Conservation (phyloP, 2,888 invertebrate genomes). For the Silvanus unidentatus region DNA sequence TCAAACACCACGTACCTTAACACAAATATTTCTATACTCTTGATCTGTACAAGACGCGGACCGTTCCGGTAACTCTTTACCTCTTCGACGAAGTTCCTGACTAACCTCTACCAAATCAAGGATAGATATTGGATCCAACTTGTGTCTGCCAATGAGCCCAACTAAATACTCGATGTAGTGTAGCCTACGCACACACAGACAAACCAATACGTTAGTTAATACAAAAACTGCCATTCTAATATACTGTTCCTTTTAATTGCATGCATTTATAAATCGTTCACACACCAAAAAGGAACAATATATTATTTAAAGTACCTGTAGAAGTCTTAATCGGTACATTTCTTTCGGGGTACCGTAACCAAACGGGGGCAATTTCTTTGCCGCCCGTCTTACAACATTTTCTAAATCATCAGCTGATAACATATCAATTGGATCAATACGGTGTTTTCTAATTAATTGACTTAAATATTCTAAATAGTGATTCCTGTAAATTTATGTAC, state of each 20-base stretch:
- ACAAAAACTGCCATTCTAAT: slow-evolving; percentile 6
- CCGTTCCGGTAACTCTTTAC: slow-evolving; percentile 76
- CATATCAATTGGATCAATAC: slow-evolving; percentile 71
- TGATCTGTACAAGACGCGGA: slow-evolving; percentile 77
- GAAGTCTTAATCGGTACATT: slow-evolving; percentile 57
- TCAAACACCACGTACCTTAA: slow-evolving; percentile 61
- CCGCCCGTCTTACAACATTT: slow-evolving; percentile 70
- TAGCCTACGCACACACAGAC: slow-evolving; percentile 57
- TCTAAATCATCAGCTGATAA: slow-evolving; percentile 77
- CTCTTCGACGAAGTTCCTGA: slow-evolving; percentile 80
- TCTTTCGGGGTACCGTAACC: slow-evolving; percentile 68
- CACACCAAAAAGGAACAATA: slow-evolving; percentile 10
- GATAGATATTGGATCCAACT: slow-evolving; percentile 83
- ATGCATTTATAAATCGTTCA: neutral
- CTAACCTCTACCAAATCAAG: slow-evolving; percentile 82
- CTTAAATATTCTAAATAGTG: slow-evolving; percentile 90
- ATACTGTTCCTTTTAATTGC: slow-evolving; percentile 11
- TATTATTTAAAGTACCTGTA: slow-evolving; percentile 51
- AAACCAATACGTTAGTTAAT: slow-evolving; percentile 14
- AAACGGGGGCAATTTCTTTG: slow-evolving; percentile 66
- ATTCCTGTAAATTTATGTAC: slow-evolving; percentile 55
- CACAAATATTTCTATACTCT: slow-evolving; percentile 77
- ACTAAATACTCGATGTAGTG: slow-evolving; percentile 97
- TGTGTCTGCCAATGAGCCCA: slow-evolving; percentile 72
- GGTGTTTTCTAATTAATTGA: slow-evolving; percentile 63